phyloP scores from a whole-genome alignment of 2,113 vertebrate genomes.

The Hypocryptadius cinnamomeus region DNA sequence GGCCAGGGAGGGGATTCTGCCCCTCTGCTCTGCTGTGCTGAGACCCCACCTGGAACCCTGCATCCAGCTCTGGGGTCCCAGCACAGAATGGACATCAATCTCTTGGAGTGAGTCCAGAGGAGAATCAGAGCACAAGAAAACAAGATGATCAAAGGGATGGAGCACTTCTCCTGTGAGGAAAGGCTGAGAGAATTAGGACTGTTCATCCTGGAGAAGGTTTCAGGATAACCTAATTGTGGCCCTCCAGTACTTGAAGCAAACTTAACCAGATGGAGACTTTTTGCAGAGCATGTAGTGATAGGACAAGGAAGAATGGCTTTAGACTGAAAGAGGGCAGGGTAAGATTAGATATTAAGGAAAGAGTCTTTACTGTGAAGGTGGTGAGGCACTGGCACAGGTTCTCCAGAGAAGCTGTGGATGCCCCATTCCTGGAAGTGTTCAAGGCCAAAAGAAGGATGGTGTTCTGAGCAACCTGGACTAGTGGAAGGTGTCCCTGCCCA shows the following conservation, averaged over 20 bases:
- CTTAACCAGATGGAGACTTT: neutral
- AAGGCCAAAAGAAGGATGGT: neutral
- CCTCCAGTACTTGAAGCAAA: neutral
- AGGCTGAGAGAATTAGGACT: neutral
- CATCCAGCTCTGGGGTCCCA: neutral
- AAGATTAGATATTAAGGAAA: neutral
- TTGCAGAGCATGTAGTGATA: neutral
- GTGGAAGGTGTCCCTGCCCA: neutral
- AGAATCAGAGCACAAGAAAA: neutral
- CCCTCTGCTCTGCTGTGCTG: neutral
- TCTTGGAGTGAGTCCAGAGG: neutral
- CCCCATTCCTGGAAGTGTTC: neutral
- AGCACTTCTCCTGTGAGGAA: neutral
- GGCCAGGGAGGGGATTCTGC: neutral
- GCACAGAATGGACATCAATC: neutral
- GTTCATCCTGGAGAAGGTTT: neutral
- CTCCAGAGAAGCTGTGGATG: neutral
- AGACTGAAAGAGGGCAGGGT: neutral
- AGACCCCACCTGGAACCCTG: accelerated
- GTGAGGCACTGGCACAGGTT: neutral
- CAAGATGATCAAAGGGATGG: neutral
- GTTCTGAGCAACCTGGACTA: neutral
- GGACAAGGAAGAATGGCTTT: neutral
- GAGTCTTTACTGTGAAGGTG: neutral
- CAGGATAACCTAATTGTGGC: neutral